phyloP scores from a whole-genome alignment of 2,797 vertebrate genomes.

The Malurus splendens region DNA sequence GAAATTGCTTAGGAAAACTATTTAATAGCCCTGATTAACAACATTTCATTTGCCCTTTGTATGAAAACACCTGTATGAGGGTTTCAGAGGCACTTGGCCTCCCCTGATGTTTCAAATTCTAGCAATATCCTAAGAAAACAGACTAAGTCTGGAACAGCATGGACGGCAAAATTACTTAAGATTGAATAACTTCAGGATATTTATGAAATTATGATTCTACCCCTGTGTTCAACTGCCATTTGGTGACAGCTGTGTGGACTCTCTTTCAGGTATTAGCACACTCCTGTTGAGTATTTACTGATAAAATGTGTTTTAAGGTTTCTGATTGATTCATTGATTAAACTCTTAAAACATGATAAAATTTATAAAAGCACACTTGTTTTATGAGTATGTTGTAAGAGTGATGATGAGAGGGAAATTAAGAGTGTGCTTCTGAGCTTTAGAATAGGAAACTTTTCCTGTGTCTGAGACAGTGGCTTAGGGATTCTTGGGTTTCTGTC shows the following conservation, averaged over 20 bases:
- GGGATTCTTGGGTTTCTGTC: background rate
- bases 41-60: background rate
- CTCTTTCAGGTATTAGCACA: background rate
- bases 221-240: background rate
- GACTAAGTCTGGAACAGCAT: background rate
- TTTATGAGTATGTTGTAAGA: background rate
- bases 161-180: background rate
- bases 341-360: background rate
- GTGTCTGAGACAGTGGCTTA: background rate
- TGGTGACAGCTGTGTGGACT: accelerated
- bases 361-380: background rate
- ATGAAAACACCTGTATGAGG: background rate
- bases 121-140: background rate
- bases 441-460: background rate
- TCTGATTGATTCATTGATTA: background rate
- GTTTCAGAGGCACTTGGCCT: background rate
- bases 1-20: background rate
- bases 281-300: background rate
- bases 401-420: background rate
- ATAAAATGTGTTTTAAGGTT: background rate
- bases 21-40: background rate
- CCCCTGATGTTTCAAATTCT: background rate
- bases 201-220: background rate
- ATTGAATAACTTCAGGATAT: background rate
- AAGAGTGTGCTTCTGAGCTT: background rate